A percentile compares a stretch with the other conserved stretches of the same genome.
Evolutionary conservation across 2,113 vertebrate species (phyloP).

Genomic region (Mustela nigripes): DNA sequence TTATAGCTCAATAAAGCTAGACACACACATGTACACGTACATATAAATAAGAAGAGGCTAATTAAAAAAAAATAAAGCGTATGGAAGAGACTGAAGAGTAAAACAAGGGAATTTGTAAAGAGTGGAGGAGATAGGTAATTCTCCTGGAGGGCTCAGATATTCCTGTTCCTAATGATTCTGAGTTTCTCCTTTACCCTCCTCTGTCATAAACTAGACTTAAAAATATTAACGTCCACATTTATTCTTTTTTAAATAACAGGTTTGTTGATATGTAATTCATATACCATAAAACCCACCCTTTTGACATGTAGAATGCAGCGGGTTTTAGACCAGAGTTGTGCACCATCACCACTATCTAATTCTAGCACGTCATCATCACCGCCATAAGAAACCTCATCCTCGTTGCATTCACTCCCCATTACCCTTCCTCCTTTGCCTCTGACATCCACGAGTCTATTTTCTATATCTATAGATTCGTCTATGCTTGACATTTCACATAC

Average conservation of each 20-base stretch:
- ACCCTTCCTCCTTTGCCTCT: not conserved
- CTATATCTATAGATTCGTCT: not conserved
- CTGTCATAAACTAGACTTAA: not conserved
- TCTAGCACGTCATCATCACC: not conserved
- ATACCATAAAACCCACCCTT: not conserved
- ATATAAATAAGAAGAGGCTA: not conserved
- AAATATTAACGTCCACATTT: not conserved
- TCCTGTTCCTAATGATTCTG: not conserved
- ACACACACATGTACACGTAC: not conserved
- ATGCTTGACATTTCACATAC: not conserved
- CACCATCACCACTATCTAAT: not conserved
- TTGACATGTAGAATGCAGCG: not conserved
- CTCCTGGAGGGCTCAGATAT: not conserved
- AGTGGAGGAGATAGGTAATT: not conserved
- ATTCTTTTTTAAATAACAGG: not conserved
- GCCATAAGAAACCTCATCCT: not conserved
- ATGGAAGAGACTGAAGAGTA: not conserved
- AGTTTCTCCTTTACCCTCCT: not conserved
- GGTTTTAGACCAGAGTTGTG: not conserved
- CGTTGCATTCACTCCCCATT: not conserved
- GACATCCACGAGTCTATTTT: not conserved
- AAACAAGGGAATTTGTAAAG: not conserved
- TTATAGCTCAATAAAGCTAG: not conserved
- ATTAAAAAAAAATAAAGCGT: not conserved
- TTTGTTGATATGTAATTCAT: not conserved